These are phyloP conservation scores for Muricea muricata DNA, from an alignment of 92 coral and sea anemone species.

Conservation along the genomic window DNA sequence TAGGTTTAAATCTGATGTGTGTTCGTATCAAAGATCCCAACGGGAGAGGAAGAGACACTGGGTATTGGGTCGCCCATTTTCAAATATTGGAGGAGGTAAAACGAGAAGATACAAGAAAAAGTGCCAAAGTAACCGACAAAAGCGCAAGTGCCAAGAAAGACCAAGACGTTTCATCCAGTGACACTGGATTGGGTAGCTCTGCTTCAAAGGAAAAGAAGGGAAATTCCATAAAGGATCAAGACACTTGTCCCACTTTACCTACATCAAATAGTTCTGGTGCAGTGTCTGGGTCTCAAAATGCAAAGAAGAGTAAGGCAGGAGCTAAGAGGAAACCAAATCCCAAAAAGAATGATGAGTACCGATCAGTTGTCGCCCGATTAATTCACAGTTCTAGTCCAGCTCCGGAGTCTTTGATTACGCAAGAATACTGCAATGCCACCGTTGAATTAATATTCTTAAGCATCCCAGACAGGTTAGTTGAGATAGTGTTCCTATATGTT, in stretches of 20 bases:
- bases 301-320: background rate
- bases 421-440: background rate
- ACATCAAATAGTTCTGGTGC: background rate
- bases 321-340: background rate
- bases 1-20: background rate
- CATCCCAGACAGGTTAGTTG: constrained; percentile 27
- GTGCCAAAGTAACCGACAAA: background rate
- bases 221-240: no score
- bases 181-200: background rate
- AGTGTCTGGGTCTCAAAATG: background rate
- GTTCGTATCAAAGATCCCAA: constrained; percentile 4
- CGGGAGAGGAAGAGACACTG: background rate
- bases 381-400: constrained; percentile 3
- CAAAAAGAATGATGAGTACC: background rate
- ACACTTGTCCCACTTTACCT: no score
- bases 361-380: background rate
- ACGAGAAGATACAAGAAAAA: background rate
- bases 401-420: background rate
- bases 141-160: background rate
- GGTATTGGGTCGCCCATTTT: constrained; percentile 42
- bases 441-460: constrained; percentile 8
- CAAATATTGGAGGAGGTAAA: background rate
- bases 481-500: background rate
- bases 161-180: background rate
- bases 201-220: no score